Conservation (phyloP, 2,888 invertebrate species). For the Platycheirus rosarum region DNA sequence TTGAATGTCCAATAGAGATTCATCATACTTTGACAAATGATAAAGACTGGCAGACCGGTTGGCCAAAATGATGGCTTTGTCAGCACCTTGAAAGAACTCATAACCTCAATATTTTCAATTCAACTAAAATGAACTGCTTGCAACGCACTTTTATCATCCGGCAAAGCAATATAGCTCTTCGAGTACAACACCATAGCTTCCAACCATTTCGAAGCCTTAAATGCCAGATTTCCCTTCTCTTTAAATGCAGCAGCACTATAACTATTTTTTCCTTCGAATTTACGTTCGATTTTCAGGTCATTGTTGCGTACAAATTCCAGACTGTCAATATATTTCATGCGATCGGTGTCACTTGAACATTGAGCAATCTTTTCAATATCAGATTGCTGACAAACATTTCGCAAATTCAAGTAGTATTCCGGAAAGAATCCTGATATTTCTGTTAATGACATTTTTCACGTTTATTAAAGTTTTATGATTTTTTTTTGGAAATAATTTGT, state of each 20-base stretch:
- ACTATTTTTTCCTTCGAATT: conserved; percentile 84
- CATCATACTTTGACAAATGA: conserved; percentile 87
- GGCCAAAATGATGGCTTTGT: conserved; percentile 88
- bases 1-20: conserved; percentile 88
- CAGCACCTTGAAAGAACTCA: conserved; percentile 83
- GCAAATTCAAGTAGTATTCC: conserved; percentile 86
- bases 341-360: conserved; percentile 86
- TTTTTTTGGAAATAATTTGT: conserved; percentile 11
- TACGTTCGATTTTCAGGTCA: conserved; percentile 83
- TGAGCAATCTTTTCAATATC: conserved; percentile 86
- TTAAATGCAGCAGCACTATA: conserved; percentile 86
- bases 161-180: conserved; percentile 87
- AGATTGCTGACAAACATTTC: conserved; percentile 82
- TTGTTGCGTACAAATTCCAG: conserved; percentile 83
- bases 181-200: conserved; percentile 88
- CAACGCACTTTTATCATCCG: conserved; percentile 86
- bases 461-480: conserved; percentile 22
- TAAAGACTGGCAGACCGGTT: conserved; percentile 92
- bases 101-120: conserved; percentile 73
- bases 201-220: conserved; percentile 87
- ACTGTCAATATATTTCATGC: conserved; percentile 85
- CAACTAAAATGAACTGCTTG: conserved; percentile 13
- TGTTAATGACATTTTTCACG: conserved; percentile 76
- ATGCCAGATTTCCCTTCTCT: conserved; percentile 88
- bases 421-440: conserved; percentile 85